Base-by-base conservation (phyloP, 2,888 invertebrate species). In the Drosophila meridiana region DNA sequence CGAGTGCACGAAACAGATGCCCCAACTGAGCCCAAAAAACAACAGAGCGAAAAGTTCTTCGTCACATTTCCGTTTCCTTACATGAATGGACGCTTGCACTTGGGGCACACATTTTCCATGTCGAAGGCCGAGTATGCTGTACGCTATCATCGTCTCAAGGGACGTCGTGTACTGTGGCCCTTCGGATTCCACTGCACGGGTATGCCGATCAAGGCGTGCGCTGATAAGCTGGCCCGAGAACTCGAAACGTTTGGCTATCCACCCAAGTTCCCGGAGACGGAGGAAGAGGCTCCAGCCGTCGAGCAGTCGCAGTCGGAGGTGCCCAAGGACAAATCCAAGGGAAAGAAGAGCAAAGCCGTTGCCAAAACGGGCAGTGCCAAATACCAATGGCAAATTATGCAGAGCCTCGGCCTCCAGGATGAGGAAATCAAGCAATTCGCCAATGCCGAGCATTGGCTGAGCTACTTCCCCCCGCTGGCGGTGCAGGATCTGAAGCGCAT, bases 331-430 rank as follows among this genome's bases (percentile, higher is more conserved):
- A 98, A 98, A 92, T 95, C 97, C 57, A 98, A 98, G 94, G 98
- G 99, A 3, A 99, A 99, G 94, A 97, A 97, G 95, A 99, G 98
- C 91, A 99, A 99, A 94, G 97, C 97, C 3, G 95, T 96, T 0
- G 99, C 99, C 0, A 99, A 99, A 94, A 94, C 97, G 3, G 98
- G 97, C 1, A 92, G 94, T 4, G 96, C 96, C 0, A 99, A 98
- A 93, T 99, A 97, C 93, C 99, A 99, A 91, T 99, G 99, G 99
- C 97, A 99, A 93, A 99, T 99, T 63, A 99, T 99, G 99, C 95
- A 96, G 91, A 97, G 97, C 90, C 94, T 99, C 67, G 99, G 98
- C 0, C 94, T 99, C 56, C 92, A 94, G 3, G 97, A 99, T 91
- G 96, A 97, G n/a, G 98, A 99, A 91, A 99, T 99, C 47, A 95